Base-by-base conservation (phyloP, 2,888 invertebrate genomes). In the Rhopalosiphum nymphaeae region DNA sequence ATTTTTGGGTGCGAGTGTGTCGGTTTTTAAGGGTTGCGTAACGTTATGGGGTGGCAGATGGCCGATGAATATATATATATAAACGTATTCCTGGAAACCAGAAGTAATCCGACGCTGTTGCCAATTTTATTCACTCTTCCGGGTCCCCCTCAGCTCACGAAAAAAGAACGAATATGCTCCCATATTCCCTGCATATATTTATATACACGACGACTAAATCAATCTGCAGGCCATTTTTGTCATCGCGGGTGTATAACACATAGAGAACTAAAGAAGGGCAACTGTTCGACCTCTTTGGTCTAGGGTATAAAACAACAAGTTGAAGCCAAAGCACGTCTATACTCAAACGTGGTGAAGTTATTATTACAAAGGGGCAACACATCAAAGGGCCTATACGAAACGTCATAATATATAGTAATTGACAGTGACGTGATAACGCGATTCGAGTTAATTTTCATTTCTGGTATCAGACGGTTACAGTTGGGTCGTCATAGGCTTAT, bases 11-110 rank as follows among this genome's bases (percentile, higher is more conserved):
- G 89, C 84, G 90, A 46, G 89, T 84, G 94, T 91, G 94, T 91
- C 94, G 94, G 94, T 94, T 94, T 94, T 94, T 94, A 94, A 94
- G 94, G 94, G 94, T 94, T 94, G 94, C 94, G 94, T 91, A 94
- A 94, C 94, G 94, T 94, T 89, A 91, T 94, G 86, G 94, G 94
- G 94, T 94, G 94, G 94, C 94, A 94, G 94, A 94, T 94, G 94
- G 94, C 94, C 93, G 90, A 26, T 36, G 90, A 53, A 88, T 46
- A 56, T 67, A 49, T 89, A 61, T 67, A 53, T 61, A 93, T 46
- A 53, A 42, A 85, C 94, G 90, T 94, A 94, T 94, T 94, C 67
- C 94, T 94, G 94, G 94, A 94, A 94, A 94, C 94, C 94, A 94
- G 90, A 94, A 94, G 90, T 94, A 94, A 86, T 94, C 91, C 91